Base-by-base conservation (phyloP, 2,113 vertebrate species). In the Paradoxurus hermaphroditus region DNA sequence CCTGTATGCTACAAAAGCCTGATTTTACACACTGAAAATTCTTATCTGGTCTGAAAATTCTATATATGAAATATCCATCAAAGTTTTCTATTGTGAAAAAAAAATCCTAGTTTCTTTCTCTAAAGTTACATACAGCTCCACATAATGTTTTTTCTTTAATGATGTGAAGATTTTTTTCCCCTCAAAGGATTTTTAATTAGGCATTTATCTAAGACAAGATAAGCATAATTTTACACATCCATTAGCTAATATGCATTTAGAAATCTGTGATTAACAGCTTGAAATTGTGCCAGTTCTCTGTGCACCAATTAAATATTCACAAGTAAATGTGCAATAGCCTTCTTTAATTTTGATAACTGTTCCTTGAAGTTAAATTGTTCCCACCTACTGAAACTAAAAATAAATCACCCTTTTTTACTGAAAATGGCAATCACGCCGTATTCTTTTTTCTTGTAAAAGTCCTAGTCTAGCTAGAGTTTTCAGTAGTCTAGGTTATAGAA, bases 111-210 rank as follows among this genome's bases (percentile, higher is more conserved):
- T 53, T 94, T 94, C 46, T 94, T 51, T 67, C 56, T 79, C 1
- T 29, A 53, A 96, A 97, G 11, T 94, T 93, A 39, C 39, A 92
- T 90, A 73, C 11, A 46, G 18, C 68, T 95, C 91, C 36, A 86
- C 77, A 46, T 88, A 94, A 75, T 95, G 79, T 72, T 68, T 91
- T 91, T 90, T 5, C 16, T 75, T 78, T 93, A 98, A 92, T 98
- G 78, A 97, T 95, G 34, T 83, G 88, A 59, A 34, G 9, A 65
- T 91, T 36, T 92, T 91, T 97, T 86, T 56, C 21, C 15, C n/a
- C 79, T 92, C 91, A 49, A 95, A 94, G n/a, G 29, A 96, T 87
- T 92, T 97, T 97, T 98, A 98, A 97, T 97, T 97, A 97, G 62
- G 70, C 39, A 92, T 98, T 98, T 98, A 95, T 96, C 88, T 97